Conservation (phyloP, 2,797 vertebrate genomes). For the Peromyscus nudipes region DNA sequence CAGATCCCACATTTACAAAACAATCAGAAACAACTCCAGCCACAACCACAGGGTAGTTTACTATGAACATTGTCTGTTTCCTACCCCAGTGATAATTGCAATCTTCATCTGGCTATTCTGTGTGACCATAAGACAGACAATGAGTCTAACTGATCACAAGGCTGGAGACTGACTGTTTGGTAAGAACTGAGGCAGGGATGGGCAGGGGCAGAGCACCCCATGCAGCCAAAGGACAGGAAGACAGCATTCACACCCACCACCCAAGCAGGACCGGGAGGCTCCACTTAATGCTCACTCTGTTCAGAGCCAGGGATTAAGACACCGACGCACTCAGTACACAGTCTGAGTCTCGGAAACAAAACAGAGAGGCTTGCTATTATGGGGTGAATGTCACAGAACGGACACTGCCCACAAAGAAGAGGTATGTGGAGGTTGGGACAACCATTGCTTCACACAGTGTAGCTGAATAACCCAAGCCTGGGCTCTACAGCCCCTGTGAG, state of each 20-base stretch:
- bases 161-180: background rate
- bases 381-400: background rate
- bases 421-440: accelerated
- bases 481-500: background rate
- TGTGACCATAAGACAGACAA: background rate
- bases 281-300: accelerated
- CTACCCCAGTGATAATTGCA: background rate
- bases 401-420: background rate
- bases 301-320: too few relatives aligned
- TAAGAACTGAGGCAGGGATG: background rate
- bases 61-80: background rate
- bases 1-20: background rate
- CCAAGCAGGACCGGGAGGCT: too few relatives aligned
- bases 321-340: background rate
- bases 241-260: background rate
- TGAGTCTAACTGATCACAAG: background rate
- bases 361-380: too few relatives aligned
- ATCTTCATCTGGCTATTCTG: accelerated
- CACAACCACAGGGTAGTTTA: background rate
- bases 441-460: accelerated
- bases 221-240: too few relatives aligned
- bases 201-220: accelerated
- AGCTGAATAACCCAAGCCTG: background rate
- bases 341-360: background rate
- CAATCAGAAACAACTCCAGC: background rate